A percentile compares a stretch with the other conserved stretches of the same genome.
phyloP scores from a whole-genome alignment of 92 coral and sea anemone genomes.

The Epizoanthus fatuus region DNA sequence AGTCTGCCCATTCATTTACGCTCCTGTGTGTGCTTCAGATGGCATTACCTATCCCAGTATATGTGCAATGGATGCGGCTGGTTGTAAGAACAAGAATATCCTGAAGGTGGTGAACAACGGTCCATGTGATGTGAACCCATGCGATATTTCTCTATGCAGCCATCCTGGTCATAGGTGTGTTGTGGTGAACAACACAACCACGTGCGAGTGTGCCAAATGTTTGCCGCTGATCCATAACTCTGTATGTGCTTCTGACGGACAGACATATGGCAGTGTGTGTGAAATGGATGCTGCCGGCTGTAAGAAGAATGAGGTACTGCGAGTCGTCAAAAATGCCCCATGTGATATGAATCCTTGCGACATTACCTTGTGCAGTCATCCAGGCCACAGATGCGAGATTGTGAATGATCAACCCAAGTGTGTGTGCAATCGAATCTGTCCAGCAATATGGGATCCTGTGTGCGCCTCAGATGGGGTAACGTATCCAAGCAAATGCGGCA shows the following conservation, averaged over 20 bases:
- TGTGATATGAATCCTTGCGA: conserved; percentile 74
- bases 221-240: conserved; percentile 45
- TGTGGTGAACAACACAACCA: conserved; percentile 74
- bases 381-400: conserved; percentile 69
- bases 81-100: conserved; percentile 29
- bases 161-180: conserved; percentile 79
- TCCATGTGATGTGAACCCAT: conserved; percentile 55
- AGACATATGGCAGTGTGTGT: conserved; percentile 85
- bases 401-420: conserved; percentile 81
- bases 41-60: conserved; percentile 35
- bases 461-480: conserved; percentile 87
- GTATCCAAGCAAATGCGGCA: conserved; percentile 71
- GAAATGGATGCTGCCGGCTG: conserved; percentile 82
- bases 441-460: conserved; percentile 68
- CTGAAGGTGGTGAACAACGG: conserved; percentile 31
- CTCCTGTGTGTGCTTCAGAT: conserved; percentile 44
- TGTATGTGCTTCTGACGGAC: conserved; percentile 92
- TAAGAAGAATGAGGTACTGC: conserved; percentile 23
- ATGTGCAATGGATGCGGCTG: conserved; percentile 41
- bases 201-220: conserved; percentile 79
- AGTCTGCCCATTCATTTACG: conserved; percentile 13
- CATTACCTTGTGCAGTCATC: conserved; percentile 68
- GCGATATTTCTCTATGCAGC: conserved; percentile 77
- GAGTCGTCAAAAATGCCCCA: conserved; percentile 12
- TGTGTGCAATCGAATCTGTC: conserved; percentile 72